Percentiles rank a stretch among this genome's conserved stretches.
phyloP scores from a whole-genome alignment of 2,888 invertebrate genomes.

The Acleris cristana region DNA sequence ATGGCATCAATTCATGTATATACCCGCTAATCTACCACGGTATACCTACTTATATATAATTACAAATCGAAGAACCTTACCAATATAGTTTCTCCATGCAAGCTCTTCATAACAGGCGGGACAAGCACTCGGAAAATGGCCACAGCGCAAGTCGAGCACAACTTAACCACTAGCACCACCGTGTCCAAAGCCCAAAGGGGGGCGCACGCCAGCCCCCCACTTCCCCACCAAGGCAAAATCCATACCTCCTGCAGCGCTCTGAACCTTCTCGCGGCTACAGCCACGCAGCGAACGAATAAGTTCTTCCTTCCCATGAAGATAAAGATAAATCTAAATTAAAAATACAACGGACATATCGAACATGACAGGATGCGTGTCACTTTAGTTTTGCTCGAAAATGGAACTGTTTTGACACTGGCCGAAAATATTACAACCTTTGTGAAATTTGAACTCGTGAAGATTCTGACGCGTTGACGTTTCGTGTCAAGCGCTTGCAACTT shows the following conservation, averaged over 20 bases:
- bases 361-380: conserved; percentile 23
- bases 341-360: conserved; percentile 33
- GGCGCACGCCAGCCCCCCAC: conserved; percentile 62
- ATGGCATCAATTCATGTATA: too few relatives aligned
- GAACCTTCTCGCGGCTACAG: conserved; percentile 67
- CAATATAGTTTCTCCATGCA: conserved; percentile 75
- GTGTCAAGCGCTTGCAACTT: not conserved
- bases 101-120: conserved; percentile 69
- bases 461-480: not conserved
- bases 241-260: conserved; percentile 72
- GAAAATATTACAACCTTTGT: conserved; percentile 3
- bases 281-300: conserved; percentile 63
- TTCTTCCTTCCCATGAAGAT: conserved; percentile 70
- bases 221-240: conserved; percentile 76
- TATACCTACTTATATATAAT: too few relatives aligned
- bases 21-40: too few relatives aligned
- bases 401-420: not conserved
- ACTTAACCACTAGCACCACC: conserved; percentile 66
- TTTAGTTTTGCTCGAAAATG: conserved; percentile 1
- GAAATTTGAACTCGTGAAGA: not conserved
- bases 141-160: conserved; percentile 67
- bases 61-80: conserved; percentile 46
- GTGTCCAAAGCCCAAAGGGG: conserved; percentile 72
- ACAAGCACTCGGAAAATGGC: conserved; percentile 60
- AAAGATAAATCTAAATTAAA: conserved; percentile 45